Evolutionary conservation across 2,888 invertebrate genomes (phyloP).

Genomic region (Hyposoter didymator): DNA sequence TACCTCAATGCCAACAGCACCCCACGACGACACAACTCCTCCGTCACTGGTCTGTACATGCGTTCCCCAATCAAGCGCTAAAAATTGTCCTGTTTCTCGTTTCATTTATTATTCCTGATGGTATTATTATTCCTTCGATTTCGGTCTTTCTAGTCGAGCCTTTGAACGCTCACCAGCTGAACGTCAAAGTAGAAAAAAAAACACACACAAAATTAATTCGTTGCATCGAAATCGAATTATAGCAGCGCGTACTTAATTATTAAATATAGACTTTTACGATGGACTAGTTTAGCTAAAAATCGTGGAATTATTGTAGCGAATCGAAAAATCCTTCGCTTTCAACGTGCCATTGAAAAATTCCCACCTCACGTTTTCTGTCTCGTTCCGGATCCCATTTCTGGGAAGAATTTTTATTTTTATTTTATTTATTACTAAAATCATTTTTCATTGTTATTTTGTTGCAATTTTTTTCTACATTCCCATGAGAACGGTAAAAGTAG

Average conservation of each 20-base stretch:
- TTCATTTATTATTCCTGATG: conserved; percentile 32
- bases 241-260: not conserved
- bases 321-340: not conserved
- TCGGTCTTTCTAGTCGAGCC: not conserved
- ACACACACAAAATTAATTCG: not conserved
- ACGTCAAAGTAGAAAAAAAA: not conserved
- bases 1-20: conserved; percentile 74
- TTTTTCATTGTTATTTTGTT: not conserved
- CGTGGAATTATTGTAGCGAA: not conserved
- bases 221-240: not conserved
- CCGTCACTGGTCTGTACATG: conserved; percentile 82
- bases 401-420: not conserved
- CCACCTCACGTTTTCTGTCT: not conserved
- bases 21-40: conserved; percentile 77
- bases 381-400: not conserved
- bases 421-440: not conserved
- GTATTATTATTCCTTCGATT: not conserved
- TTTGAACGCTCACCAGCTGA: not conserved
- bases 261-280: not conserved
- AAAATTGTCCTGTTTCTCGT: conserved; percentile 59
- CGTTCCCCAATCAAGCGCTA: conserved; percentile 63
- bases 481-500: not conserved
- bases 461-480: not conserved
- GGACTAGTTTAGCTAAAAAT: not conserved
- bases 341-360: not conserved